Base-by-base conservation (phyloP, 2,797 vertebrate genomes). In the Enteromius treurensis region DNA sequence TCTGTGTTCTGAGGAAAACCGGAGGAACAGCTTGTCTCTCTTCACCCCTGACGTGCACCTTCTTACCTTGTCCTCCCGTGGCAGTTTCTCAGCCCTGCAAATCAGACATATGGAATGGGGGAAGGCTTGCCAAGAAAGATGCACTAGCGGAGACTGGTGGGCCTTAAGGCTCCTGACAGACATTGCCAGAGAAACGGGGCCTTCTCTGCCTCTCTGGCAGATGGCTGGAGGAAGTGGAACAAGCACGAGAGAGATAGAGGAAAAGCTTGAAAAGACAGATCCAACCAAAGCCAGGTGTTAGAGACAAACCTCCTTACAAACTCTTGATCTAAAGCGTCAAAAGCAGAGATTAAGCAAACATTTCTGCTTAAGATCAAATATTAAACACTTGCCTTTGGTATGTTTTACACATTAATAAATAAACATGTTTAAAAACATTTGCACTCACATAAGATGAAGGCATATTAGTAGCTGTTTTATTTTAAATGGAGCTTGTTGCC, bases 141-240 rank as follows among this genome's bases (percentile, higher is more conserved):
- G 73, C 86, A 71, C 45, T 51, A 75, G 49, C 77, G 58, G 82
- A 29, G 82, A 85, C 62, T 73, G 65, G 74, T 80, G 58, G 62
- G 81, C 64, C 80, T 87, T 85, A 42, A 82, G 70, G 75, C 69
- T 64, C 82, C 60, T 80, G 83, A 88, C 78, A 88, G 82, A 42
- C 81, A 81, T 14, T 65, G 84, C 78, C 76, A 84, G 68, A 90
- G 87, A 85, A n/a, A 88, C 81, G 87, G 90, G 86, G 86, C 83
- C 70, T 68, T 81, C 86, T 87, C 86, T 91, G 89, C 90, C 92
- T 81, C 87, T 87, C 88, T 89, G 89, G 92, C 93, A 94, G 93
- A 94, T 94, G 94, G 93, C 90, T 85, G 88, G 53, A 75, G 58
- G 70, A 87, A 85, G 77, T 70, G 13, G 32, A 85, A 69, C 19